Percentiles rank a stretch among this genome's conserved stretches.
These are phyloP conservation scores for Ecdyonurus torrentis DNA, from an alignment of 2,888 invertebrate species.

Conservation along the genomic window DNA sequence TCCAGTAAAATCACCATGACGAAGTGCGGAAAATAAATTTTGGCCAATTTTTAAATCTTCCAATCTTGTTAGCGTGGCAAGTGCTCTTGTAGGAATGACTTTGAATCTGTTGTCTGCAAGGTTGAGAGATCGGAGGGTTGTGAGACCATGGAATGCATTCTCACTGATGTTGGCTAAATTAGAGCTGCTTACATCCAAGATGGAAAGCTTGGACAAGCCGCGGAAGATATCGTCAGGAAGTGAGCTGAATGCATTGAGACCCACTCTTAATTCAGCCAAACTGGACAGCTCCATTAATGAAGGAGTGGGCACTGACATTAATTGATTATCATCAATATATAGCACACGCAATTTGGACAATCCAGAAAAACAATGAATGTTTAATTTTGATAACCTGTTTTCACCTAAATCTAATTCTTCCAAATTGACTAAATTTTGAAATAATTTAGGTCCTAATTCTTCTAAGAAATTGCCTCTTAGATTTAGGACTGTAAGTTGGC, in stretches of 20 bases:
- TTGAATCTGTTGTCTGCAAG: slow-evolving; percentile 63
- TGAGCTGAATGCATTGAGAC: slow-evolving; percentile 61
- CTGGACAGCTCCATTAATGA: slow-evolving; percentile 56
- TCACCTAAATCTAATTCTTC: slow-evolving; percentile 75
- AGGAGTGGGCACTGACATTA: slow-evolving; percentile 57
- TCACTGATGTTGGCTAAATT: slow-evolving; percentile 62
- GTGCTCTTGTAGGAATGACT: slow-evolving; percentile 55
- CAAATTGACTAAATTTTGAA: slow-evolving; percentile 53
- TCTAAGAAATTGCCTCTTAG: slow-evolving; percentile 66
- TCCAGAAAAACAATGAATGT: slow-evolving; percentile 58
- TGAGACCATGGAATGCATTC: slow-evolving; percentile 49
- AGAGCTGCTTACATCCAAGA: slow-evolving; percentile 64
- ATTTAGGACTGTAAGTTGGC: slow-evolving; percentile 62
- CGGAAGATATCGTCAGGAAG: slow-evolving; percentile 63
- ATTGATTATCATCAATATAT: slow-evolving; percentile 68
- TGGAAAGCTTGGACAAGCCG: slow-evolving; percentile 54
- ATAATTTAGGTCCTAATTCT: slow-evolving; percentile 55
- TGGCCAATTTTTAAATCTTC: slow-evolving; percentile 71
- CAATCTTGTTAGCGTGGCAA: slow-evolving; percentile 47
- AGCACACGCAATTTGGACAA: slow-evolving; percentile 57
- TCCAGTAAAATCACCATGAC: slow-evolving; percentile 54
- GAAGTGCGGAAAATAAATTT: slow-evolving; percentile 55
- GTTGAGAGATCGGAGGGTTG: slow-evolving; percentile 52
- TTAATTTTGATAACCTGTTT: slow-evolving; percentile 66
- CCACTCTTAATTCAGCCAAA: slow-evolving; percentile 69